Evolutionary conservation across 2,888 invertebrate genomes (phyloP), one percentile per base, ranked within the genome.

Genomic region (Caenorhabditis sulstoni): DNA sequence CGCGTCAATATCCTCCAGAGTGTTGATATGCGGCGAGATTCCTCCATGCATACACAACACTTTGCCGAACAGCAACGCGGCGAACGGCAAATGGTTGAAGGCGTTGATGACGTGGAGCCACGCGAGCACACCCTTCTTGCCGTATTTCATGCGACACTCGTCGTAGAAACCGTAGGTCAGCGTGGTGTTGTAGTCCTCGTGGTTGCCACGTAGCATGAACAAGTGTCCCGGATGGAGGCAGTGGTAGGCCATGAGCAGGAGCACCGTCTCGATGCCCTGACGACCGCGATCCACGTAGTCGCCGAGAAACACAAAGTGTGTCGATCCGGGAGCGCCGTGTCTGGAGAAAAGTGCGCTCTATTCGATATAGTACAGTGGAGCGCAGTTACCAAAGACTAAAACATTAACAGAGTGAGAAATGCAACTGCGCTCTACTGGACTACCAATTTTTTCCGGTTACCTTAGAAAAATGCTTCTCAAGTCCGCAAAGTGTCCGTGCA

Each of bases 21-120:
- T 65, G 12, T 58, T 47, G 39, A 87, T 61, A 70, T 85, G 77
- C 0, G 87, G 87, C 3, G 86, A 86, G 20, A 87, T 79, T 1
- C 87, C 87, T 47, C 88, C 88, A 61, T 88, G 88, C 86, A 87
- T 87, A 55, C 84, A 84, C n/a, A 88, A 55, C 11, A 88, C 75
- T 50, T 75, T 81, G 20, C 74, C 82, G 12, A 73, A 81, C 9
- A 86, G 62, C 11, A 87, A 61, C 7, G 87, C 88, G 8, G 84
- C 81, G 35, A 87, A 50, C 3, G 88, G 88, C 18, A 88, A 65
- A 75, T 83, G 81, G 64, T 87, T 87, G 84, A 88, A 88, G 12
- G 84, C 77, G 52, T 76, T 78, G 45, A 87, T 77, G 65, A 87
- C 58, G 41, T 84, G 84, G 22, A 82, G 78, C 86, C 86, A 87